phyloP scores from a whole-genome alignment of 1,140 invertebrate genomes.

The Micrasema longulum region DNA sequence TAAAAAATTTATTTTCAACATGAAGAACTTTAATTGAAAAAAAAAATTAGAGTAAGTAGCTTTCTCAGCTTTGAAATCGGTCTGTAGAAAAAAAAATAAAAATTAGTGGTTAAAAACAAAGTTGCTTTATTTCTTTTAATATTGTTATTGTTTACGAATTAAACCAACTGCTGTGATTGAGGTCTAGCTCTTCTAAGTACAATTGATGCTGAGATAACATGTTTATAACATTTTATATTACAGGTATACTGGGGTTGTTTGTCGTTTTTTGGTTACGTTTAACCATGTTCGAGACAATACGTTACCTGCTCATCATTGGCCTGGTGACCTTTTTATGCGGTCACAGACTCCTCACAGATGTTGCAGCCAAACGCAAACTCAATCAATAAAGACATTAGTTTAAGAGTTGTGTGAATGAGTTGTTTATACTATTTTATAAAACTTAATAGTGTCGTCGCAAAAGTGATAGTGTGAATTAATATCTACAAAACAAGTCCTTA shows the following conservation, averaged over 20 bases:
- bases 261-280: constrained; percentile 91
- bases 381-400: constrained; percentile 54
- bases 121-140: no score
- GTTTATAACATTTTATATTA: constrained; percentile 60
- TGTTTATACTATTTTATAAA: constrained; percentile 17
- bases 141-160: no score
- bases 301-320: constrained; percentile 86
- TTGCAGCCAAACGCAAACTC: constrained; percentile 69
- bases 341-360: constrained; percentile 85
- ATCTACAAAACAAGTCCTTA: constrained; percentile 30
- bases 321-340: constrained; percentile 91
- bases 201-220: no score
- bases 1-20: no score
- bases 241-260: constrained; percentile 89
- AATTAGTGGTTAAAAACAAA: no score
- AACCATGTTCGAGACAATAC: constrained; percentile 96
- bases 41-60: no score
- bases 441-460: constrained; percentile 33
- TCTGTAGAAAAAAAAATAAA: no score
- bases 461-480: constrained; percentile 39
- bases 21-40: no score
- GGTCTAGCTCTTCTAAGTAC: no score
- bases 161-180: no score
- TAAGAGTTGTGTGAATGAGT: constrained; percentile 11
- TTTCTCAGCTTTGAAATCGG: no score